phyloP scores from a whole-genome alignment of 2,113 vertebrate genomes.

The Phainopepla nitens region DNA sequence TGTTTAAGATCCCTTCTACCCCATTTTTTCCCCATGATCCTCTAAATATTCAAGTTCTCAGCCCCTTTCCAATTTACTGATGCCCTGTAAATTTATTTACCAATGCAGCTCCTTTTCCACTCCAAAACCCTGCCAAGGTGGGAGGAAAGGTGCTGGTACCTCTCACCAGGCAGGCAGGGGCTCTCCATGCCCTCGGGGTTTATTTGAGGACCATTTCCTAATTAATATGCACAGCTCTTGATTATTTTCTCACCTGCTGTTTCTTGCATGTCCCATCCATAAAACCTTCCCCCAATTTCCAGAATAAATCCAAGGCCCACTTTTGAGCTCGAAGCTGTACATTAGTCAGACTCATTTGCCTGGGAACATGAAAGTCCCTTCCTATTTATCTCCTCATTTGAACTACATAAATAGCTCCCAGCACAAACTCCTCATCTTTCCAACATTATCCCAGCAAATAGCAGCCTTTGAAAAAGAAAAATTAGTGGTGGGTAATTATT shows the following conservation, averaged over 20 bases:
- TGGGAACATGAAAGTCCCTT: constrained; percentile 41
- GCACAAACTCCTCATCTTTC: constrained; percentile 33
- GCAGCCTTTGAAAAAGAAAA: constrained; percentile 52
- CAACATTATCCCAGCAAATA: constrained; percentile 16
- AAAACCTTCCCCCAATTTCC: neutral
- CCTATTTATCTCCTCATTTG: constrained; percentile 47
- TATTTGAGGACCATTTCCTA: neutral
- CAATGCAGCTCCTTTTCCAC: neutral
- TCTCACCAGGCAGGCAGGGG: accelerated
- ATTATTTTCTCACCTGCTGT: neutral
- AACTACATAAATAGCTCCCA: constrained; percentile 47
- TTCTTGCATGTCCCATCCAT: neutral
- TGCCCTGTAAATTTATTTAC: no score
- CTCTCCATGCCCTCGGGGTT: neutral
- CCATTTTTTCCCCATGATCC: accelerated
- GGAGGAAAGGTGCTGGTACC: neutral
- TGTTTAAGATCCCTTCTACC: neutral
- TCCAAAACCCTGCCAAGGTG: neutral
- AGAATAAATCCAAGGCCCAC: neutral
- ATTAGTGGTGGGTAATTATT: constrained; percentile 55
- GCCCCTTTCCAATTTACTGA: neutral
- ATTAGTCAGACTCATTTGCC: constrained; percentile 47
- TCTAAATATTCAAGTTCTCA: neutral
- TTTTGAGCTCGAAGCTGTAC: neutral
- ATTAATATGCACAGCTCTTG: neutral